Conservation (phyloP, 2,797 vertebrate species). For the Coregonus suidteri region DNA sequence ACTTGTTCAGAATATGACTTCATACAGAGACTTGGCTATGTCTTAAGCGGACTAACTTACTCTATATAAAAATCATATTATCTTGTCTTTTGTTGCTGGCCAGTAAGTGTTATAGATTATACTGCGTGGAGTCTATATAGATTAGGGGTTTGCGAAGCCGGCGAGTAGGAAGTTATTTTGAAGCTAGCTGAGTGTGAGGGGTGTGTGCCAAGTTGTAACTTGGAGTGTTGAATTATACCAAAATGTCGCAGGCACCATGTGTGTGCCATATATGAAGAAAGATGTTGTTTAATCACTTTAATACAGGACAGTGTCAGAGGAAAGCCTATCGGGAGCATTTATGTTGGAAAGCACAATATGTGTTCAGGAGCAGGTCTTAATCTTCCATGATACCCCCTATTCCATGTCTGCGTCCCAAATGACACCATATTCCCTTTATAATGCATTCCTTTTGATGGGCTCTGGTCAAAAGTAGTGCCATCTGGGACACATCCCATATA, state of each 20-base stretch:
- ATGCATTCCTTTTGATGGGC: background rate
- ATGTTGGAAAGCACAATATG: no score
- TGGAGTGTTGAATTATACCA: background rate
- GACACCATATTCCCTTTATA: background rate
- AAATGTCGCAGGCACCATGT: no score
- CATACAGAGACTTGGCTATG: constrained; percentile 37
- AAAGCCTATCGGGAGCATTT: no score
- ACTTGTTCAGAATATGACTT: constrained; percentile 16
- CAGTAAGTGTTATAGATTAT: constrained; percentile 66
- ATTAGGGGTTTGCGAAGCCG: constrained; percentile 41
- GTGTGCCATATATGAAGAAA: no score
- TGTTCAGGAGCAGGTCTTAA: background rate
- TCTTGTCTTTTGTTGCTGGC: constrained; percentile 69
- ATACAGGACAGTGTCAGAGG: no score
- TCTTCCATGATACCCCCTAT: background rate
- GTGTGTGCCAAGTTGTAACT: background rate
- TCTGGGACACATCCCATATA: no score
- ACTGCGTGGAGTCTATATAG: constrained; percentile 44
- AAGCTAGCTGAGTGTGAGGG: background rate
- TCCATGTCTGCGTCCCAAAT: background rate
- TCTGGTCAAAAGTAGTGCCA: background rate
- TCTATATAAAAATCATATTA: constrained; percentile 73
- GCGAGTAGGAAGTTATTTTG: background rate
- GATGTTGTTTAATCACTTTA: no score
- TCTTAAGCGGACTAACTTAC: constrained; percentile 72